These are phyloP conservation scores for Parazoanthus darwini DNA, from an alignment of 92 coral and sea anemone species.

Conservation along the genomic window DNA sequence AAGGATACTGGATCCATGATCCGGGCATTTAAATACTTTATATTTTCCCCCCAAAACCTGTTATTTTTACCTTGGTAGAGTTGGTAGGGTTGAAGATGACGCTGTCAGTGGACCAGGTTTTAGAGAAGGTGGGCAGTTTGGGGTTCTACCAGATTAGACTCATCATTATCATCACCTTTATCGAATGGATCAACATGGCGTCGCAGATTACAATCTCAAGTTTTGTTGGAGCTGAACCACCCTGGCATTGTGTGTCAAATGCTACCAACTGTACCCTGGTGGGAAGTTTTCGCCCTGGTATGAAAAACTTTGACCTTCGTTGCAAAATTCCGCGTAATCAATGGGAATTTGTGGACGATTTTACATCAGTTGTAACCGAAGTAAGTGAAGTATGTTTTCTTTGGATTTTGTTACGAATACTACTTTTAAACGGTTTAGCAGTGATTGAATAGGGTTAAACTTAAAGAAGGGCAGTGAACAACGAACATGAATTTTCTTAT, in stretches of 20 bases:
- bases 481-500: too few relatives aligned
- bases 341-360: slow-evolving; percentile 5
- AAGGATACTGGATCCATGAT: too few relatives aligned
- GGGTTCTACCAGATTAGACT: slow-evolving; percentile 47
- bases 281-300: slow-evolving; percentile 3
- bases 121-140: slow-evolving; percentile 66
- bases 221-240: slow-evolving; percentile 5
- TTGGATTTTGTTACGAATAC: background rate
- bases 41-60: too few relatives aligned
- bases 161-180: background rate
- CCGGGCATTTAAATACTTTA: too few relatives aligned
- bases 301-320: background rate
- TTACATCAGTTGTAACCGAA: background rate
- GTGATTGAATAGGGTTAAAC: too few relatives aligned
- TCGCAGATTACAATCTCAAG: slow-evolving; percentile 1
- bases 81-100: slow-evolving; percentile 32
- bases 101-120: slow-evolving; percentile 59
- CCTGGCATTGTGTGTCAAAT: background rate
- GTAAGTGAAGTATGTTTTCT: background rate
- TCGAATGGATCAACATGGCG: slow-evolving; percentile 9
- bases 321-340: slow-evolving; percentile 2
- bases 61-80: too few relatives aligned
- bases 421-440: background rate
- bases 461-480: too few relatives aligned
- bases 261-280: slow-evolving; percentile 6